These are phyloP conservation scores for Planococcus citri DNA, from an alignment of 1,140 invertebrate species.

Conservation along the genomic window DNA sequence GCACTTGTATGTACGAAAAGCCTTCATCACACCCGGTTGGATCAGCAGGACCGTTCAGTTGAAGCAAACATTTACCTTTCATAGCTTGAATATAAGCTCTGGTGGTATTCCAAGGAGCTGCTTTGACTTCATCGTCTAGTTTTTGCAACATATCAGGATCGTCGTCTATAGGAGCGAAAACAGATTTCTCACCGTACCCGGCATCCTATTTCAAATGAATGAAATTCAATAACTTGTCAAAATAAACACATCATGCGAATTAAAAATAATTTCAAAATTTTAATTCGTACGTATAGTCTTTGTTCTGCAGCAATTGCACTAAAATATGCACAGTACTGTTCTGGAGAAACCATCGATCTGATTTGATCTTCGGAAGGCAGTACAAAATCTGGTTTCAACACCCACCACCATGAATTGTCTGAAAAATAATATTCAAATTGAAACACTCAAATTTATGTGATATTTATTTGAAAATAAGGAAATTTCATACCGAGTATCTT, in stretches of 20 bases:
- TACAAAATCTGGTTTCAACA: slow-evolving; percentile 91
- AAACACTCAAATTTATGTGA: too few relatives aligned
- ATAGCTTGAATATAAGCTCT: slow-evolving; percentile 93
- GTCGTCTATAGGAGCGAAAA: slow-evolving; percentile 93
- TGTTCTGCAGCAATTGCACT: slow-evolving; percentile 97
- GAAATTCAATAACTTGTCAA: too few relatives aligned
- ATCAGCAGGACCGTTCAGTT: slow-evolving; percentile 87
- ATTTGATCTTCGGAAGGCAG: slow-evolving; percentile 98
- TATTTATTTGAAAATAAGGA: too few relatives aligned
- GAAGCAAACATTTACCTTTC: slow-evolving; percentile 91
- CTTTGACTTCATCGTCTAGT: slow-evolving; percentile 93
- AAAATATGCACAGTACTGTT: slow-evolving; percentile 97
- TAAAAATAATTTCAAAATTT: neutral
- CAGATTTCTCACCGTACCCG: slow-evolving; percentile 97
- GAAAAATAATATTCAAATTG: slow-evolving; percentile 22
- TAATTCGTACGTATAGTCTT: slow-evolving; percentile 53
- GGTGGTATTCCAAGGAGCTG: slow-evolving; percentile 87
- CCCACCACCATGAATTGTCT: slow-evolving; percentile 90
- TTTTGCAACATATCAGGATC: slow-evolving; percentile 93
- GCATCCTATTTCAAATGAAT: slow-evolving; percentile 51
- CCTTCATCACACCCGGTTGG: slow-evolving; percentile 96
- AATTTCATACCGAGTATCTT: slow-evolving; percentile 72
- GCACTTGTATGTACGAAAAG: slow-evolving; percentile 89
- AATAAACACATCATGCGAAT: too few relatives aligned
- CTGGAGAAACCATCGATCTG: slow-evolving; percentile 92